These are phyloP conservation scores for Beroe forskalii DNA, from an alignment of 37 sponge, comb jelly and placozoan genomes.

Conservation along the genomic window DNA sequence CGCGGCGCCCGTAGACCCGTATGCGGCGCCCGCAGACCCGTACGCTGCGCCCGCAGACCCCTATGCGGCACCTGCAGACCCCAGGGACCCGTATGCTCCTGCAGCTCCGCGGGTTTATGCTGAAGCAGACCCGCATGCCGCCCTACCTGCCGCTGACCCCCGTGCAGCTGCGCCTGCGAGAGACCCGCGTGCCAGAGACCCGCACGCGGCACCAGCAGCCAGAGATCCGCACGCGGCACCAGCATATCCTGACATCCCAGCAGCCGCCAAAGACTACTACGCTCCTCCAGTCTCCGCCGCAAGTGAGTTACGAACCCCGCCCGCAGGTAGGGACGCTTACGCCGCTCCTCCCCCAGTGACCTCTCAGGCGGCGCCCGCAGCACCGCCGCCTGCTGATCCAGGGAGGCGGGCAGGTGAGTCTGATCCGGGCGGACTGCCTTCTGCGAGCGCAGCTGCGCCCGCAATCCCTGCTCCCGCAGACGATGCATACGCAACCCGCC, in stretches of 20 bases:
- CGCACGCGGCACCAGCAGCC: background rate
- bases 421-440: no score
- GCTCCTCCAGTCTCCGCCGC: background rate
- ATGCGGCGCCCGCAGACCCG: background rate
- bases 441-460: background rate
- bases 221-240: background rate
- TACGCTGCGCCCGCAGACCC: background rate
- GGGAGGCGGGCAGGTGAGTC: no score
- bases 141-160: background rate
- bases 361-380: background rate
- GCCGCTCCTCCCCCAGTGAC: background rate
- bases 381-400: background rate
- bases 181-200: background rate
- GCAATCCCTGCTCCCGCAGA: background rate
- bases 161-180: background rate
- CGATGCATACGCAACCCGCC: background rate
- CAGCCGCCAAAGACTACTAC: background rate
- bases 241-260: background rate
- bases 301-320: no score
- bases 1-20: background rate
- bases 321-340: no score
- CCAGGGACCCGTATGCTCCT: background rate
- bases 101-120: no score
- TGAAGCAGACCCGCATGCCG: background rate
- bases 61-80: background rate